Evolutionary conservation across 2,888 invertebrate species (phyloP), one percentile per base, ranked within the genome.

Genomic region (Sclerodermus sp.): DNA sequence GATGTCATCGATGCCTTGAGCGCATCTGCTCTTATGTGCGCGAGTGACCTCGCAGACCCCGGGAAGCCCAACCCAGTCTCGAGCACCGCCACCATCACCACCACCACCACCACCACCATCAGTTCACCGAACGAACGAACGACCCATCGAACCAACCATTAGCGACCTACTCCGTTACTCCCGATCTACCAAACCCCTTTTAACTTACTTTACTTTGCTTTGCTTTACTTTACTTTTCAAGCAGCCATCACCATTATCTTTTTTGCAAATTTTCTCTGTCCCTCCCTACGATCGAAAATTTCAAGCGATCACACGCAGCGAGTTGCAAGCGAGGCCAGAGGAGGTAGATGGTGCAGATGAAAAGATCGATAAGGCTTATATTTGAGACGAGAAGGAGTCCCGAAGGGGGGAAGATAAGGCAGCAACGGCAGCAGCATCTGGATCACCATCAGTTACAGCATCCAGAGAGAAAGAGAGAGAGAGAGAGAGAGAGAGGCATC

Each of bases 1-100:
- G 74, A 74, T 74, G 74, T 74, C 74, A 72, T 68, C 66, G 70
- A 61, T 68, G 74, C 74, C 74, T 68, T 66, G 60, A 71, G 74
- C 74, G 63, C 70, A 64, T 55, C 54, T 73, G 70, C 70, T 71
- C 69, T 71, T 67, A 64, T 67, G 70, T 53, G 55, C 64, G 68
- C 64, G 62, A 64, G 65, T 73, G 72, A 74, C 73, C 73, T 72
- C 72, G 56, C 65, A 66, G 70, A 71, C 72, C 73, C 67, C 68
- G 51, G 64, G 67, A 68, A 67, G 68, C 68, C 70, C 70, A 71
- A 66, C 71, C 71, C 73, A 73, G 70, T 67, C 71, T 64, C n/a
- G n/a, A n/a, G n/a, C n/a, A n/a, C n/a, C n/a, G n/a, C n/a, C n/a
- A n/a, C n/a, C n/a, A n/a, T n/a, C n/a, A n/a, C n/a, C n/a, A n/a